Base-by-base conservation (phyloP, 2,113 vertebrate species). In the Ammospiza caudacuta region DNA sequence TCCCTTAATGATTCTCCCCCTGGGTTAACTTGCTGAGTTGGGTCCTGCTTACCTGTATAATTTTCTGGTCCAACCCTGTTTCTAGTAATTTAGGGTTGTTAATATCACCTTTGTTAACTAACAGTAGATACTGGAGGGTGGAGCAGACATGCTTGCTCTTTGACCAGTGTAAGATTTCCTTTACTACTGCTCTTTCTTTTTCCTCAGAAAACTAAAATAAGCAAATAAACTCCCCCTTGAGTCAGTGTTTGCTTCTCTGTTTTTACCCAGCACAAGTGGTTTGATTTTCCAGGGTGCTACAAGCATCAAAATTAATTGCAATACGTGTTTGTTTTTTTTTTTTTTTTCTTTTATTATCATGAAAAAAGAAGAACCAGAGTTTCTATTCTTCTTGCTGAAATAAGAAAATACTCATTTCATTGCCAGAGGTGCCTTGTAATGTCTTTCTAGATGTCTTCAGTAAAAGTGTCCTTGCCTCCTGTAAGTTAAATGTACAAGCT, bases 331-430 rank as follows among this genome's bases (percentile, higher is more conserved):
- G 4, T 41, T 41, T 0, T 14, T 35, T 74, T 37, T 74, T 37
- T 35, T 39, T 39, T 12, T 44, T 89, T 43, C 7, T 87, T 90
- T 76, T 80, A 57, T n/a, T 90, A 62, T 4, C 7, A 12, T 23
- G 25, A 66, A 84, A 79, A 94, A 84, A 43, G 47, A 80, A 73
- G 58, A 88, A 12, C 7, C 27, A 43, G 76, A 37, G 7, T 82
- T 93, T 89, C 95, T 90, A 58, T 82, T 91, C 80, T 86, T 88
- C 86, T 82, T 86, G 54, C 35, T 89, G 80, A 92, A 94, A 96
- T 79, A 84, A 91, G 83, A 51, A 94, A 83, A 90, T 68, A 79
- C 68, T 93, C n/a, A 72, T 78, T 92, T 59, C 64, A 39, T 95
- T 89, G 92, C 80, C 92, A 81, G 91, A 94, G 77, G 86, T 96